Evolutionary conservation across 2,888 invertebrate genomes (phyloP).

Genomic region (Gnatocerus cornutus): DNA sequence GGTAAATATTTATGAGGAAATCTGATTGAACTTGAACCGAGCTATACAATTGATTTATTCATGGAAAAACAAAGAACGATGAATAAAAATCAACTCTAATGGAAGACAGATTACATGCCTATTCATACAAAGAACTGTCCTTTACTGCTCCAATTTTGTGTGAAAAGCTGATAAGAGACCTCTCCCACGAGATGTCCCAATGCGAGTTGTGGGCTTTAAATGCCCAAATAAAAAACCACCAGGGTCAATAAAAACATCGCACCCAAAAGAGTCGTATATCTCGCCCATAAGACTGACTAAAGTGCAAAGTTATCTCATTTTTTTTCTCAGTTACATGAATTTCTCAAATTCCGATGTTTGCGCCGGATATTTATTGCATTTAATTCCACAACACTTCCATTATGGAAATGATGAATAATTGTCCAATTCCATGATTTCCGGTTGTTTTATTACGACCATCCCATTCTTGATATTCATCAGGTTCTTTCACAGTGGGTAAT

Average conservation of each 20-base stretch:
- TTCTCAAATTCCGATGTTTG: no score
- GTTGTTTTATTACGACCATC: slow-evolving; percentile 17
- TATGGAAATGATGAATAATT: slow-evolving; percentile 18
- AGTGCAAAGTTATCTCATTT: slow-evolving; percentile 3
- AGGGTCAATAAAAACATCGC: not conserved
- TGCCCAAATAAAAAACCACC: slow-evolving; percentile 1
- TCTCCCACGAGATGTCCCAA: not conserved
- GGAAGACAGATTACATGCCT: slow-evolving; percentile 7
- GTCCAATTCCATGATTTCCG: slow-evolving; percentile 17
- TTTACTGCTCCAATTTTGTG: slow-evolving; percentile 9
- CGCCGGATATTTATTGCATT: slow-evolving; percentile 1
- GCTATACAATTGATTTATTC: slow-evolving; percentile 12
- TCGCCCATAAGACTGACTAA: not conserved
- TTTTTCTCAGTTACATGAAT: not conserved
- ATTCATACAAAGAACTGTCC: not conserved
- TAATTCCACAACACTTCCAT: slow-evolving; percentile 14
- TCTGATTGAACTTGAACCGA: slow-evolving; percentile 1
- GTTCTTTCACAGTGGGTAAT: slow-evolving; percentile 9
- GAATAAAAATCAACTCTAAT: slow-evolving; percentile 10
- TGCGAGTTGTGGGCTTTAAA: slow-evolving; percentile 4
- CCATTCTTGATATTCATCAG: slow-evolving; percentile 27
- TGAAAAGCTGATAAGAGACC: slow-evolving; percentile 2
- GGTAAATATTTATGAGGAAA: slow-evolving; percentile 26
- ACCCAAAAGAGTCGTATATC: not conserved
- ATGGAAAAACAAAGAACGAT: slow-evolving; percentile 7